Evolutionary conservation across 2,113 vertebrate genomes (phyloP).

Genomic region (Anarrhichthys ocellatus): DNA sequence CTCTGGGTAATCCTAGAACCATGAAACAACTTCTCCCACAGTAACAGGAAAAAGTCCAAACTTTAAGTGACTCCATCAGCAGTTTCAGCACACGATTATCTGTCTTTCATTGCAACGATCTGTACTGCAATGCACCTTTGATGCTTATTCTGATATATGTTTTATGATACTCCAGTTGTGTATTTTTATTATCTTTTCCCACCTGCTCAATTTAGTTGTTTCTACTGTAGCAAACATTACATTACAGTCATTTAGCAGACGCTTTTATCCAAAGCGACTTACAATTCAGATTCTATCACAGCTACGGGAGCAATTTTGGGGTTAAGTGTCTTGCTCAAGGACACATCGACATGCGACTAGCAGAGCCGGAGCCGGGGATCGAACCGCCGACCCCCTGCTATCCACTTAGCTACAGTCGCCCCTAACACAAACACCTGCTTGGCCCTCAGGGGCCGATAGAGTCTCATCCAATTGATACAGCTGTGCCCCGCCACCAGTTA

Average conservation of each 20-base stretch:
- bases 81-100: background rate
- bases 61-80: constrained; percentile 21
- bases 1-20: constrained; percentile 22
- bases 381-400: too few species aligned
- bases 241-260: too few species aligned
- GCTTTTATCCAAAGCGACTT: too few species aligned
- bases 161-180: background rate
- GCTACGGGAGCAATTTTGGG: too few species aligned
- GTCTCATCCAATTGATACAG: constrained; percentile 37
- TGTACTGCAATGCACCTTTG: background rate
- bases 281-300: too few species aligned
- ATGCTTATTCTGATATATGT: background rate
- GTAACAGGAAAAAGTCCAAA: constrained; percentile 6
- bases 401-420: too few species aligned
- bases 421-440: constrained; percentile 48
- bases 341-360: too few species aligned
- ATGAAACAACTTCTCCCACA: constrained; percentile 19
- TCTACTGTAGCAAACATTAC: constrained; percentile 42
- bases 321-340: too few species aligned
- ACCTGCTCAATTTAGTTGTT: constrained; percentile 12
- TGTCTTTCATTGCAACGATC: background rate
- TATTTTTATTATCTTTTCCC: background rate
- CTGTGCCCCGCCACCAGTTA: constrained; percentile 16
- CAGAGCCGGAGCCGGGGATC: too few species aligned
- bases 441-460: constrained; percentile 40